Conservation (phyloP, 1,140 invertebrate genomes). For the Bacillus rossius region DNA sequence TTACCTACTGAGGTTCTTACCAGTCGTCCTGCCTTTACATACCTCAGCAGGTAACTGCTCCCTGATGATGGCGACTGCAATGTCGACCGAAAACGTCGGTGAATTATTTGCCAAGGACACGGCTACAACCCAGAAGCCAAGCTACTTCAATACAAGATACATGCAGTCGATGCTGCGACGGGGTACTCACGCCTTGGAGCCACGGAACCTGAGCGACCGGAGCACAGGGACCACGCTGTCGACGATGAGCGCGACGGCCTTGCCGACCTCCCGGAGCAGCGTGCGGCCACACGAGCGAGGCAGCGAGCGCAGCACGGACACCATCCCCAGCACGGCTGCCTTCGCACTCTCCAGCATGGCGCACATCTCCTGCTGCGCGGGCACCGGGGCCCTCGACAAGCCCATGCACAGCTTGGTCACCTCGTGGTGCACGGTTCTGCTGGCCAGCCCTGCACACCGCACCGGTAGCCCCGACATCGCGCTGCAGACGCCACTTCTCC, state of each 20-base stretch:
- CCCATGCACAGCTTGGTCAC: constrained; percentile 23
- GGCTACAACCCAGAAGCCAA: no score
- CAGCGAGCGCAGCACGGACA: constrained; percentile 11
- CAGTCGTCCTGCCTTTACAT: no score
- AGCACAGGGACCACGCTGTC: constrained; percentile 2
- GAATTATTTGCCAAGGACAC: no score
- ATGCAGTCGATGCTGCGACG: not conserved
- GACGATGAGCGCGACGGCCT: constrained; percentile 1
- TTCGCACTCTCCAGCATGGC: constrained; percentile 9
- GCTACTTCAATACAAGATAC: no score
- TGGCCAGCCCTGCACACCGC: not conserved
- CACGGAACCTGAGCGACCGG: constrained; percentile 3
- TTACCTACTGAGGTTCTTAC: no score
- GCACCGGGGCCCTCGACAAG: constrained; percentile 16
- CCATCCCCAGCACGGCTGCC: constrained; percentile 14
- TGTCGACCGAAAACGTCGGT: no score
- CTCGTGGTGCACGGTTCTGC: constrained; percentile 24
- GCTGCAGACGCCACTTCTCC: no score
- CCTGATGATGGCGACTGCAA: no score
- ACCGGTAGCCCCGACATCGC: no score
- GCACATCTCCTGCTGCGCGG: constrained; percentile 5
- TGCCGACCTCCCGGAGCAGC: constrained; percentile 11
- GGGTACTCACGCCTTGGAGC: constrained; percentile 5
- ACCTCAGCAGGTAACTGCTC: no score
- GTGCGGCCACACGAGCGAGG: constrained; percentile 6